Base-by-base conservation (phyloP, 2,888 invertebrate genomes). In the Metellina segmentata region DNA sequence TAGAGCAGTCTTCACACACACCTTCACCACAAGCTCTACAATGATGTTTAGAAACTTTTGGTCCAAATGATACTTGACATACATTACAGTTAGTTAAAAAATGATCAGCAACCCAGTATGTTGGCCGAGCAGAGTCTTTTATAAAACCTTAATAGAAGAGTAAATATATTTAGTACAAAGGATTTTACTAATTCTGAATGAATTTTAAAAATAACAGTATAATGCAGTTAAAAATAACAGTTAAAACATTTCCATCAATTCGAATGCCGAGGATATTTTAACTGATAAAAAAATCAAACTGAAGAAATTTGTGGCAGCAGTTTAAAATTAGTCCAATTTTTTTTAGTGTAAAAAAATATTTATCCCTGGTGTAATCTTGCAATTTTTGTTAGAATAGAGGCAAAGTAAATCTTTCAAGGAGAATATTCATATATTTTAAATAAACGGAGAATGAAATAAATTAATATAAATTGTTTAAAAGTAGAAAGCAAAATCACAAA, bases 31-130 rank as follows among this genome's bases (percentile, higher is more conserved):
- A 97, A 79, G 96, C 96, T 52, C 97, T 95, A 94, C 97, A 97
- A 95, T 97, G 97, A 95, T 97, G 97, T 61, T 95, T 95, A 8
- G 94, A 92, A 16, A 95, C 93, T 93, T 94, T 95, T n/a, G 94
- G 93, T 19, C 94, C 94, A 94, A 97, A 97, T 49, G 95, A 94
- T 52, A 95, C 94, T 51, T 96, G 95, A 94, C 98, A 98, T 13
- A 97, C 96, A 92, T 95, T 95, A 94, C 98, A 98, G 87, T 95
- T 95, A 34, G 95, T 95, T 83, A 97, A 96, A 94, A 97, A 96
- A 7, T 96, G 96, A 94, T 98, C 97, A 0, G 97, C 97, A 61
- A 96, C 96, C 98, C 98, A 98, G 94, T 98, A 98, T 0, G 96
- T 95, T 0, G 97, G 97, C 71, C 97, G 95, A 7, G 96, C 97